These are phyloP conservation scores for Phoxinus phoxinus DNA, from an alignment of 2,113 vertebrate species.

Conservation along the genomic window DNA sequence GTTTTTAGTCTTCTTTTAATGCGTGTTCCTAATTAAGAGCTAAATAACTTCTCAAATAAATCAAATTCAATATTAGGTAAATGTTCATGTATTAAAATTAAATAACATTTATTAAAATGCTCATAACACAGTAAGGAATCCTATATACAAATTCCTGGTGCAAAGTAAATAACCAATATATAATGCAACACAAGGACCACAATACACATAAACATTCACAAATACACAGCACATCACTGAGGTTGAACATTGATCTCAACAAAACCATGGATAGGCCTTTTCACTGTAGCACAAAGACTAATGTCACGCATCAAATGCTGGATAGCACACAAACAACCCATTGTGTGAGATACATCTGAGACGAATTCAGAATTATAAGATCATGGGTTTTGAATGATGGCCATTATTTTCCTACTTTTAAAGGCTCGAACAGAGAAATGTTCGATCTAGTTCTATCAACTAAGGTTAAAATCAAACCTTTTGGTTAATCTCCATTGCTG, in stretches of 20 bases:
- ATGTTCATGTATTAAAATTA: conserved; percentile 9
- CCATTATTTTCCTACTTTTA: background rate
- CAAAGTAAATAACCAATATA: conserved; percentile 42
- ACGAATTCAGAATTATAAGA: background rate
- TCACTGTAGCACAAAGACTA: conserved; percentile 41
- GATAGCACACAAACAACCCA: conserved; percentile 11
- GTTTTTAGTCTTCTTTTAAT: conserved; percentile 46
- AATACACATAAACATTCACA: conserved; percentile 22
- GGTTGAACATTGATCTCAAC: conserved; percentile 10
- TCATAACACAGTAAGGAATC: conserved; percentile 45
- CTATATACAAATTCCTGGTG: conserved; percentile 41
- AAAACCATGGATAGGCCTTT: conserved; percentile 15
- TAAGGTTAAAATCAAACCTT: background rate
- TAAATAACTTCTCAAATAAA: conserved; percentile 33
- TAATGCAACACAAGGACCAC: conserved; percentile 47
- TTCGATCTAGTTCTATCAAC: background rate
- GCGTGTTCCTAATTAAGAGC: background rate
- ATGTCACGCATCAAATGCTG: conserved; percentile 6
- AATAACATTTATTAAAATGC: background rate
- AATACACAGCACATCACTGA: conserved; percentile 23
- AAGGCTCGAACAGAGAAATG: background rate
- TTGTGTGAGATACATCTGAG: conserved; percentile 27
- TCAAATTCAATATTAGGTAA: conserved; percentile 2
- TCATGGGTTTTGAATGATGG: background rate
- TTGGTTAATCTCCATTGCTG: background rate